Evolutionary conservation across 2,888 invertebrate species (phyloP).

Genomic region (Pristionchus maxplancki): DNA sequence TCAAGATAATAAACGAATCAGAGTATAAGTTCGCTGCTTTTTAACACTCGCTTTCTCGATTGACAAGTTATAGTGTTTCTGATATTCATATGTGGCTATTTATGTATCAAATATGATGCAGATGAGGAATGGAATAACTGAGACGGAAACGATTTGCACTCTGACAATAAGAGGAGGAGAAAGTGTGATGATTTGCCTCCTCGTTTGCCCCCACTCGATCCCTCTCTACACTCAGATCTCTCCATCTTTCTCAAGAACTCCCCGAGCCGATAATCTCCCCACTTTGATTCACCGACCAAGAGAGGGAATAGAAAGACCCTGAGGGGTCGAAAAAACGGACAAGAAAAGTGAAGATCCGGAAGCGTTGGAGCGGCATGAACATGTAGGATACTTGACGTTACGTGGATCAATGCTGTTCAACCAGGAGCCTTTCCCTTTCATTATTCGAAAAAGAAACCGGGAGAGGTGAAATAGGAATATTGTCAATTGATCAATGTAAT

Average conservation of each 20-base stretch:
- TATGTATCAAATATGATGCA: too few species aligned
- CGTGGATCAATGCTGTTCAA: too few species aligned
- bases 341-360: conserved; percentile 4
- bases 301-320: conserved; percentile 25
- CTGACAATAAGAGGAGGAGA: background rate
- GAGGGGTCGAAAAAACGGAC: background rate
- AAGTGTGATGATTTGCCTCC: conserved; percentile 37
- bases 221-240: conserved; percentile 38
- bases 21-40: too few species aligned
- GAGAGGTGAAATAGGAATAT: too few species aligned
- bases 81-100: too few species aligned
- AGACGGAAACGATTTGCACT: conserved; percentile 15
- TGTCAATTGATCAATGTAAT: background rate
- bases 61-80: too few species aligned
- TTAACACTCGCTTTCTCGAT: too few species aligned
- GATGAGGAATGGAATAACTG: too few species aligned
- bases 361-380: background rate
- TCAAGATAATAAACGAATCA: too few species aligned
- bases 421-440: too few species aligned
- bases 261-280: conserved; percentile 55
- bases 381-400: too few species aligned
- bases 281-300: conserved; percentile 30
- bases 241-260: conserved; percentile 19
- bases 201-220: conserved; percentile 4
- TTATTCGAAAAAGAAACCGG: too few species aligned